phyloP scores from a whole-genome alignment of 2,113 vertebrate genomes.

The Dasyurus viverrinus region DNA sequence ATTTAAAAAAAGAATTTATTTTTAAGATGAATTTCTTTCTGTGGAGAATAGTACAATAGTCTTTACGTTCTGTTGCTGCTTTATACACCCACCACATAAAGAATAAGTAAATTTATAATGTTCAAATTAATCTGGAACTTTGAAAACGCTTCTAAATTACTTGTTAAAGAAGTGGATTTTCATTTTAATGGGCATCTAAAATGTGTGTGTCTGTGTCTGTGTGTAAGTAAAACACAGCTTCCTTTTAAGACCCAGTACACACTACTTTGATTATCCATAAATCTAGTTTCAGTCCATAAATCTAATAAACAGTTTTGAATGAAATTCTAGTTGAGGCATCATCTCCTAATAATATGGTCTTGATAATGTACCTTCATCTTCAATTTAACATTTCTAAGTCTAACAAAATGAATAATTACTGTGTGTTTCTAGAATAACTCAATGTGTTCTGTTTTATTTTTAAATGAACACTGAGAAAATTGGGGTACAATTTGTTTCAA shows the following conservation, averaged over 20 bases:
- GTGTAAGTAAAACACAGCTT: background rate
- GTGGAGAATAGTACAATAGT: constrained; percentile 12
- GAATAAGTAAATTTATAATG: background rate
- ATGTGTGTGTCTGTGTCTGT: background rate
- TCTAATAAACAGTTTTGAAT: background rate
- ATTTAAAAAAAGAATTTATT: background rate
- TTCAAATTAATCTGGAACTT: background rate
- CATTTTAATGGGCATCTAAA: background rate
- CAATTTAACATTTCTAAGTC: background rate
- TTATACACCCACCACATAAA: accelerated
- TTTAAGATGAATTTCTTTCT: constrained; percentile 41
- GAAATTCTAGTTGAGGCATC: constrained; percentile 6
- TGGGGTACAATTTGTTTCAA: background rate
- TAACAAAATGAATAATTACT: constrained; percentile 2
- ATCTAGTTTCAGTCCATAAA: background rate
- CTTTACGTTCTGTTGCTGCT: too few species aligned
- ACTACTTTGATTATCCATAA: constrained; percentile 1
- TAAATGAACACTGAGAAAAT: background rate
- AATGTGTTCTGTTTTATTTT: background rate
- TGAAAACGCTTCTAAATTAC: background rate
- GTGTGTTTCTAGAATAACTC: background rate
- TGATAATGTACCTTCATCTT: background rate
- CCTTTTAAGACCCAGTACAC: background rate
- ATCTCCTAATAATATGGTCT: background rate
- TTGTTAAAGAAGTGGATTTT: background rate